A percentile compares a stretch with the other conserved stretches of the same genome.
These are phyloP conservation scores for Rotaria magnacalcarata DNA, from an alignment of 2,888 invertebrate genomes.

Conservation along the genomic window DNA sequence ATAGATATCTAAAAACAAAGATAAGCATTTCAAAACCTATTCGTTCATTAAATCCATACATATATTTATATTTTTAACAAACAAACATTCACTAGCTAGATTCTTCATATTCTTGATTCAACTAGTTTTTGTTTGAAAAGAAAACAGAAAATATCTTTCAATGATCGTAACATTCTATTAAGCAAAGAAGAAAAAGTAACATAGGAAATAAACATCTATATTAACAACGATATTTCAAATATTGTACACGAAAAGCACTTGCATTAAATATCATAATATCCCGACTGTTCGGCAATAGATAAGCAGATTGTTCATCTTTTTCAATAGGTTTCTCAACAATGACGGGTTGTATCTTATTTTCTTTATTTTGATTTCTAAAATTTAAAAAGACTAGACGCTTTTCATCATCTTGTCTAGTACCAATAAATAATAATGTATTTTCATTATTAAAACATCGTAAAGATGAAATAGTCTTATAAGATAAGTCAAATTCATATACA, in stretches of 20 bases:
- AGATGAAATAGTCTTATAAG: not conserved
- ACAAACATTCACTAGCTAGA: too few relatives aligned
- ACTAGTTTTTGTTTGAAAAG: too few relatives aligned
- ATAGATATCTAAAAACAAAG: too few relatives aligned
- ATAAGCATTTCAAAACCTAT: too few relatives aligned
- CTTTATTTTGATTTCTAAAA: not conserved
- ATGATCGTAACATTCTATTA: too few relatives aligned
- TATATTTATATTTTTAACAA: too few relatives aligned
- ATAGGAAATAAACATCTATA: not conserved
- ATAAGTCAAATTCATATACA: not conserved
- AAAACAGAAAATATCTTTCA: too few relatives aligned
- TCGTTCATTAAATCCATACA: too few relatives aligned
- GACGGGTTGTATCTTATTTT: not conserved
- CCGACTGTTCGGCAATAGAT: not conserved
- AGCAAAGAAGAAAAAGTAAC: too few relatives aligned
- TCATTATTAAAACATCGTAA: not conserved
- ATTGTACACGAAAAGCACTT: not conserved
- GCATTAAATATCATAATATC: not conserved
- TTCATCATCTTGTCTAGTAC: not conserved
- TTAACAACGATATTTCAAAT: conserved; percentile 7
- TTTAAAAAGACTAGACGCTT: not conserved
- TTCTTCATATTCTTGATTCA: too few relatives aligned
- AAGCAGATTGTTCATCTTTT: not conserved
- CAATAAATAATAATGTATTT: not conserved
- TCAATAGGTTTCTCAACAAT: not conserved